Evolutionary conservation across 2,113 vertebrate species (phyloP), one percentile per base, ranked within the genome.

Genomic region (Pimephales promelas): DNA sequence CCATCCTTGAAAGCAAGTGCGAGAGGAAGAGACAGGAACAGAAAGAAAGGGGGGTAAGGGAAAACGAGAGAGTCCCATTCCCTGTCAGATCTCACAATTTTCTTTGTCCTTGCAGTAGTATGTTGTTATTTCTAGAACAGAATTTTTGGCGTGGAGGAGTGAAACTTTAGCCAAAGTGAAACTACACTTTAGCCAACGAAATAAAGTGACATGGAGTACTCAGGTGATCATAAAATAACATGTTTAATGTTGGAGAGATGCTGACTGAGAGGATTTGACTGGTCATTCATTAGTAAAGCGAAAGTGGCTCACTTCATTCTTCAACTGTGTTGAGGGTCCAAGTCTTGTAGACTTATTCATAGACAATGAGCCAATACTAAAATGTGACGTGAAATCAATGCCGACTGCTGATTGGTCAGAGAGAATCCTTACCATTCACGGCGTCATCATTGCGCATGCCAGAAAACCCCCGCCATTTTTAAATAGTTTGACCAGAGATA

Each of bases 101-200:
- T 83, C 76, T 49, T 74, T 76, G 85, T 81, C 82, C 85, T 84
- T 75, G 71, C 62, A 43, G 16, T 83, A 34, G 66, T 74, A 70
- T 75, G 28, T 57, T 81, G 75, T 84, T 81, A 77, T 76, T 84
- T 79, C 78, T 57, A 52, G 78, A 79, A 57, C 57, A 72, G 79
- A 85, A 57, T 68, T 70, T 81, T 81, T 59, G 78, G 22, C 52
- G 79, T 77, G 61, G 61, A 81, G 61, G 10, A 56, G 47, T 28
- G 14, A 73, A 76, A 81, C 52, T 54, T 20, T 54, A 54, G 52
- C 11, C 68, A 14, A 0, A 26, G 10, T 16, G 36, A 22, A 54
- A 9, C 52, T 54, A 2, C 57, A 75, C 57, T 66, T 64, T 36
- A 52, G 43, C 43, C 82, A 62, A 10, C n/a, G 49, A 31, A 61